These are phyloP conservation scores for Furnarius figulus DNA, from an alignment of 2,113 vertebrate species.

Conservation along the genomic window DNA sequence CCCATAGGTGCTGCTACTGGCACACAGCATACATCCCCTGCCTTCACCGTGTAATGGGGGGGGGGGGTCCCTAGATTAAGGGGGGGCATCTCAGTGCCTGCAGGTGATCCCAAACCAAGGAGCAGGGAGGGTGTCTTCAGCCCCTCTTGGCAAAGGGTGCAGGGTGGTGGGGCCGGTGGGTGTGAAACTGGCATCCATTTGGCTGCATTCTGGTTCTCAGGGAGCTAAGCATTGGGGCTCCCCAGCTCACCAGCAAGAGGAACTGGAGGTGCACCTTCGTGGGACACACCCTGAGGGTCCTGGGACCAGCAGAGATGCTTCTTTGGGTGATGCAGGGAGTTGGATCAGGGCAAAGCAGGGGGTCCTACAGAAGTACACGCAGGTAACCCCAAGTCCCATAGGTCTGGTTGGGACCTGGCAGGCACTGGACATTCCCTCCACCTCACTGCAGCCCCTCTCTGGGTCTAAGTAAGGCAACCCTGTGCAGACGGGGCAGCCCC, in stretches of 20 bases:
- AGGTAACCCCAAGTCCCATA: fast-evolving
- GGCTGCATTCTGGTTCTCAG: neutral
- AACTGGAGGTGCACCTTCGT: fast-evolving
- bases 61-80: neutral
- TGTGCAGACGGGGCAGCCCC: neutral
- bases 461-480: fast-evolving
- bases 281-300: fast-evolving
- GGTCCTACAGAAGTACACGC: fast-evolving
- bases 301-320: neutral
- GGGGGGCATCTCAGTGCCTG: fast-evolving
- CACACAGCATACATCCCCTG: too few species aligned
- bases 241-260: fast-evolving
- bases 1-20: neutral
- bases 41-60: neutral
- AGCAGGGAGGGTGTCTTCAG: neutral
- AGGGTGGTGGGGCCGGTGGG: fast-evolving
- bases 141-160: neutral
- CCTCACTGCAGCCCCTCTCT: neutral
- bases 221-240: neutral
- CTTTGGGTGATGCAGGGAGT: neutral
- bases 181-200: neutral
- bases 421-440: neutral
- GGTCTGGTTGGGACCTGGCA: neutral
- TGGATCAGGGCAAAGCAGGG: neutral
- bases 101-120: neutral